Evolutionary conservation across 1,140 invertebrate species (phyloP).

Genomic region (Zaprionus taronus): DNA sequence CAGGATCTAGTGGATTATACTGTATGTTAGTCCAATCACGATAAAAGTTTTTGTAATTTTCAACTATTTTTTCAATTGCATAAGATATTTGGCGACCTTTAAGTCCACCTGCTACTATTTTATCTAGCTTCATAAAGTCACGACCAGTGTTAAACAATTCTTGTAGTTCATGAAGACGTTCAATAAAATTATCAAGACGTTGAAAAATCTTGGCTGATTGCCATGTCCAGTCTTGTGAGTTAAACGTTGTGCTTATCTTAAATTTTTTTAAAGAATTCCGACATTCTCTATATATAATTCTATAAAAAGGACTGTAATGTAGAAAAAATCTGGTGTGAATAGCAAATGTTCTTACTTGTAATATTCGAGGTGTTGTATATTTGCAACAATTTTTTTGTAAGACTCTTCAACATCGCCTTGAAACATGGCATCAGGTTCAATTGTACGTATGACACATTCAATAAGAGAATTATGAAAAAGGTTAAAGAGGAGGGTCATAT

Average conservation of each 20-base stretch:
- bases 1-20: slow-evolving; percentile 85
- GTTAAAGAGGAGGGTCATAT: slow-evolving; percentile 90
- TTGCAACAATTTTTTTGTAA: slow-evolving; percentile 80
- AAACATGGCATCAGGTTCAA: slow-evolving; percentile 87
- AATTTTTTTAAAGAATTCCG: slow-evolving; percentile 85
- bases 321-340: neutral
- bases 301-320: slow-evolving; percentile 42
- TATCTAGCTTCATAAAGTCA: slow-evolving; percentile 93
- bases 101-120: slow-evolving; percentile 91
- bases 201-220: slow-evolving; percentile 88
- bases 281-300: slow-evolving; percentile 85
- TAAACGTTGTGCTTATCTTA: slow-evolving; percentile 67
- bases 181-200: slow-evolving; percentile 87
- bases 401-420: slow-evolving; percentile 88
- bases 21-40: slow-evolving; percentile 88
- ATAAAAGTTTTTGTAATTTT: slow-evolving; percentile 89
- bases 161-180: slow-evolving; percentile 86
- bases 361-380: slow-evolving; percentile 84
- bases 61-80: slow-evolving; percentile 85
- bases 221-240: slow-evolving; percentile 88
- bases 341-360: slow-evolving; percentile 72
- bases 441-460: slow-evolving; percentile 84
- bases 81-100: slow-evolving; percentile 87
- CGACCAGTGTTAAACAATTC: slow-evolving; percentile 88
- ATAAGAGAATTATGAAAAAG: slow-evolving; percentile 91